Percentiles rank a stretch among this genome's conserved stretches.
These are phyloP conservation scores for Actinopyga echinites DNA, from an alignment of 53 echinoderm and acorn worm genomes.

Conservation along the genomic window DNA sequence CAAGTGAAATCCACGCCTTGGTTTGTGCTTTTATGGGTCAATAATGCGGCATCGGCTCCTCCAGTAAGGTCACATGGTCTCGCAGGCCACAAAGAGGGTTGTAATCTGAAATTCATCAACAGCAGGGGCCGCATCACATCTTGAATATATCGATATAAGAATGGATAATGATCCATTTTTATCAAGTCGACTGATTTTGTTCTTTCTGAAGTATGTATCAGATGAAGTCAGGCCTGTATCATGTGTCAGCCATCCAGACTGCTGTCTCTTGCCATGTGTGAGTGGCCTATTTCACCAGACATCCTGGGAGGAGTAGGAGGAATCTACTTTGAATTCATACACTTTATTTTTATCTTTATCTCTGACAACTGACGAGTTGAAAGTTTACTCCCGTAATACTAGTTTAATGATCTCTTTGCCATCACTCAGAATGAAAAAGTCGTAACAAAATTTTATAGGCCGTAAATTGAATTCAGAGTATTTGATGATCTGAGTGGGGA, in stretches of 20 bases:
- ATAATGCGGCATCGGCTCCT: slow-evolving; percentile 30
- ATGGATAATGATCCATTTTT: slow-evolving; percentile 22
- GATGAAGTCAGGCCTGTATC: slow-evolving; percentile 6
- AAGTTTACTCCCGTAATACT: too few species aligned
- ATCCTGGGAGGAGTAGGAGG: neutral
- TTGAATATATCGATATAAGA: slow-evolving; percentile 26
- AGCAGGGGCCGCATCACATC: neutral
- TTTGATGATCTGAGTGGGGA: too few species aligned
- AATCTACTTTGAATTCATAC: too few species aligned
- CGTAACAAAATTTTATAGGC: too few species aligned
- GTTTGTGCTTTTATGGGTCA: slow-evolving; percentile 16
- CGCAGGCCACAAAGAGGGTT: slow-evolving; percentile 8
- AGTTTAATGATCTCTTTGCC: too few species aligned
- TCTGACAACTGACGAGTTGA: too few species aligned
- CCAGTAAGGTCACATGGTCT: slow-evolving; percentile 4
- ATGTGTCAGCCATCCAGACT: slow-evolving; percentile 14
- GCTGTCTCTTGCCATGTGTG: slow-evolving; percentile 3
- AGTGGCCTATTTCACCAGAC: slow-evolving; percentile 27
- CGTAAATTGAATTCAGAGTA: too few species aligned
- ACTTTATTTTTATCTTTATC: too few species aligned
- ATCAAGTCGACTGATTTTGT: neutral
- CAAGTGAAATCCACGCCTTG: slow-evolving; percentile 10
- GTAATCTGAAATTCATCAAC: slow-evolving; percentile 37
- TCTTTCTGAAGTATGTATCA: neutral
- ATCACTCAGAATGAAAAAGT: too few species aligned